Evolutionary conservation across 2,888 invertebrate genomes (phyloP), one percentile per base, ranked within the genome.

Genomic region (Rhagonycha lutea): DNA sequence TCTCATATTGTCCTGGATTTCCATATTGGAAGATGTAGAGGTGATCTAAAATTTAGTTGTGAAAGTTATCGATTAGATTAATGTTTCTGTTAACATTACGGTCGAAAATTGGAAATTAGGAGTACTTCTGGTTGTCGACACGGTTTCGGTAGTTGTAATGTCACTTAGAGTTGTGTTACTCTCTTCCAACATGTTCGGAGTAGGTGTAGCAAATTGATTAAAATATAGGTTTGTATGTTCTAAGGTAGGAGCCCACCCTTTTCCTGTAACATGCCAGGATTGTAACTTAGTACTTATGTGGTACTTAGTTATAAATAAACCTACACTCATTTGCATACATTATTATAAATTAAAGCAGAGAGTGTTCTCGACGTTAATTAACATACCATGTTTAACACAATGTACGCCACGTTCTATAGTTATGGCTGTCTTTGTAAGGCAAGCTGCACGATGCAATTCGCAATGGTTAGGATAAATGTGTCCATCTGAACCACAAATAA

Each of bases 401-500:
- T 88, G 87, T 75, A 89, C 89, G 61, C 89, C 88, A 80, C 90
- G 88, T 83, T 90, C 90, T 75, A 91, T 90, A 70, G 89, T 89
- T 80, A 93, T 90, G 79, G 89, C 87, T 10, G 87, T 88, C 29
- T 89, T 88, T 32, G 89, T 86, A 67, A 90, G 86, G 85, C 93
- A 93, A 14, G 92, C 91, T 3, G 91, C 89, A 73, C 91, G 88
- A 83, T 92, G 92, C 47, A 93, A 88, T 82, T 92, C 92, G 85
- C 93, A 93, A 85, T 92, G 92, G 86, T 92, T 93, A 68, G 90
- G 89, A 85, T 93, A 93, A 76, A 92, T 89, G 82, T 89, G 89
- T n/a, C 92, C 92, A 83, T 93, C 92, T 32, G 91, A 91, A 73
- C 92, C 93, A 82, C 93, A 93, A 70, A 93, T 91, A 61, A 90